A percentile compares a stretch with the other conserved stretches of the same genome.
phyloP scores from a whole-genome alignment of 2,113 vertebrate species.

The Carettochelys insculpta region DNA sequence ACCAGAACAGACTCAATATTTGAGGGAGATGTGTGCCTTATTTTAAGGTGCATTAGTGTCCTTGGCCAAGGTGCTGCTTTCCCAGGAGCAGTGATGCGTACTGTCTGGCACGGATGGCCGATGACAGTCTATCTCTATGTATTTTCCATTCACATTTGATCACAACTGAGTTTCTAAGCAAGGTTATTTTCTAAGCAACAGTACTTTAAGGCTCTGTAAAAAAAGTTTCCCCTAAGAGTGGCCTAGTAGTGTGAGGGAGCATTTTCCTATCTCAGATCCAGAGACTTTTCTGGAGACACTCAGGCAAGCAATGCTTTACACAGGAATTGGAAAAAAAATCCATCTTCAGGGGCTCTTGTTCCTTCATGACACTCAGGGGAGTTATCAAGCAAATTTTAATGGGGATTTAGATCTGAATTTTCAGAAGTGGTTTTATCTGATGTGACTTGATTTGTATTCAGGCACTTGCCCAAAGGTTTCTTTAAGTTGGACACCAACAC shows the following conservation, averaged over 20 bases:
- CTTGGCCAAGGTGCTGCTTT: conserved; percentile 16
- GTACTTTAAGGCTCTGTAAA: neutral
- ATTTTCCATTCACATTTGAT: neutral
- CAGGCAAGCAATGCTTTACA: neutral
- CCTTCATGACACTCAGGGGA: neutral
- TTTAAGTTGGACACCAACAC: neutral
- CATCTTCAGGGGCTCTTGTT: neutral
- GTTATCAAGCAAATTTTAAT: neutral
- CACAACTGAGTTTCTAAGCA: neutral
- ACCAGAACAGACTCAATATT: too few species aligned
- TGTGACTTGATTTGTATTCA: neutral
- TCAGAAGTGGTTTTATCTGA: neutral
- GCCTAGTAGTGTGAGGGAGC: neutral
- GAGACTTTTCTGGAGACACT: neutral
- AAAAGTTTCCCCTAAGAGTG: neutral
- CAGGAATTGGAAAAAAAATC: too few species aligned
- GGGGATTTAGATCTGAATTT: neutral
- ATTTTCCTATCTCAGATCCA: neutral
- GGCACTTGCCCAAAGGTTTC: neutral
- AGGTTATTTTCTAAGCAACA: too few species aligned
- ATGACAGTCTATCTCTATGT: conserved; percentile 32
- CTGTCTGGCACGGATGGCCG: neutral
- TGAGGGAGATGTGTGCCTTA: neutral
- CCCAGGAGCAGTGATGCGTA: neutral
- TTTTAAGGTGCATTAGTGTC: neutral